A percentile compares a stretch with the other conserved stretches of the same genome.
Conservation (phyloP, 2,797 vertebrate species). For the Pterois miles region DNA sequence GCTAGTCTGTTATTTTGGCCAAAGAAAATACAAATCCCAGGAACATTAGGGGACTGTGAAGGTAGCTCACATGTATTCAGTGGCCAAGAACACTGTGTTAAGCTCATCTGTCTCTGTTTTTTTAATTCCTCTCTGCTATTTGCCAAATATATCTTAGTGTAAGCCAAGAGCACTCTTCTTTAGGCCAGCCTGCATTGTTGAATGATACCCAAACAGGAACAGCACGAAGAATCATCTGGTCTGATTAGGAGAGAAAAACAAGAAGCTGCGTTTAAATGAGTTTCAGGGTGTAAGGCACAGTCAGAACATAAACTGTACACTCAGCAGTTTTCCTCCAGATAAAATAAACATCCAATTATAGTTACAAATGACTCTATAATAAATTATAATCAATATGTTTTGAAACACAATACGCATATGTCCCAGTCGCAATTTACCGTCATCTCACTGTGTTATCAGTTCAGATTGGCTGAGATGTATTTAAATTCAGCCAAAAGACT, state of each 20-base stretch:
- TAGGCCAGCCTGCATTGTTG: slow-evolving; percentile 27
- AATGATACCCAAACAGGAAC: slow-evolving; percentile 40
- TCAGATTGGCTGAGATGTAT: slow-evolving; percentile 12
- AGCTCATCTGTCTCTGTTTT: slow-evolving; percentile 52
- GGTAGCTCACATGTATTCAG: slow-evolving; percentile 22
- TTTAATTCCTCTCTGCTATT: slow-evolving; percentile 35
- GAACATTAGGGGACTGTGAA: slow-evolving; percentile 45
- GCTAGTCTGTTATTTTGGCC: slow-evolving; percentile 47
- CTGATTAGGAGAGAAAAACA: slow-evolving; percentile 42
- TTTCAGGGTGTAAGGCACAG: slow-evolving; percentile 11
- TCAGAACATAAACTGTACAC: slow-evolving; percentile 1
- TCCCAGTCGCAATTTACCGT: slow-evolving; percentile 7
- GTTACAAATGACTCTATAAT: slow-evolving; percentile 34
- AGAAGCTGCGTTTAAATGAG: slow-evolving; percentile 23
- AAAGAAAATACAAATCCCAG: slow-evolving; percentile 60
- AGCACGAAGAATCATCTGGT: slow-evolving; percentile 28
- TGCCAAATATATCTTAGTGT: slow-evolving; percentile 54
- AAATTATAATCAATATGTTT: slow-evolving; percentile 56
- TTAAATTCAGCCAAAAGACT: slow-evolving; percentile 24
- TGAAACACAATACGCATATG: slow-evolving; percentile 34
- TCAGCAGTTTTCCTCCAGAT: slow-evolving; percentile 35
- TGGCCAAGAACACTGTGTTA: slow-evolving; percentile 51
- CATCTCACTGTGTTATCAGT: slow-evolving; percentile 26
- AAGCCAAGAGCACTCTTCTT: slow-evolving; percentile 57
- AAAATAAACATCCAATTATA: slow-evolving; percentile 44